Conservation (phyloP, 2,888 invertebrate species). For the Lithophane leautieri region DNA sequence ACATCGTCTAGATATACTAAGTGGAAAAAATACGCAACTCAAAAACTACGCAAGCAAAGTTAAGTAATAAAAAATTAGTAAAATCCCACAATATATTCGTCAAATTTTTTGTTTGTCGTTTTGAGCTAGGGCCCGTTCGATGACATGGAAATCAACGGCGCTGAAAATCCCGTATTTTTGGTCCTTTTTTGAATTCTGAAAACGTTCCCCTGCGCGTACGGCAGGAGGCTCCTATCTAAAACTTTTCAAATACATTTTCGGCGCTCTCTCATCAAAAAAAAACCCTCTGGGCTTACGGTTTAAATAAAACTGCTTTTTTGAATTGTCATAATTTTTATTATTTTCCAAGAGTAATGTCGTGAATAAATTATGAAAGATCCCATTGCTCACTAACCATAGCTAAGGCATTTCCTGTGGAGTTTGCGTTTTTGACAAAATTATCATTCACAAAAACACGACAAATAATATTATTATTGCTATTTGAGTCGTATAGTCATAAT, state of each 20-base stretch:
- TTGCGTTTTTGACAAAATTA: conserved; percentile 51
- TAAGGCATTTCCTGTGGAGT: conserved; percentile 74
- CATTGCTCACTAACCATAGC: conserved; percentile 79
- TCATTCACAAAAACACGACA: conserved; percentile 29
- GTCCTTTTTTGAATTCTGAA: no score
- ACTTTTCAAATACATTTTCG: background rate
- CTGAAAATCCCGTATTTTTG: no score
- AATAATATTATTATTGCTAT: conserved; percentile 41
- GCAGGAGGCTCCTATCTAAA: background rate
- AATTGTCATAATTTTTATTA: conserved; percentile 79
- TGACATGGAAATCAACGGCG: no score
- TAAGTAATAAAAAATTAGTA: no score
- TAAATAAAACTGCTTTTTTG: conserved; percentile 66
- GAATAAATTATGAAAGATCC: conserved; percentile 72
- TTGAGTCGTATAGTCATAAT: conserved; percentile 28
- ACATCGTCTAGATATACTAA: no score
- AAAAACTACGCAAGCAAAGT: no score
- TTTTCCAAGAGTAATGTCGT: conserved; percentile 71
- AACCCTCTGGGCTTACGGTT: background rate
- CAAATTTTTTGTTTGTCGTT: no score
- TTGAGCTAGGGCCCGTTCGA: no score
- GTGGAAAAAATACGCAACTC: no score
- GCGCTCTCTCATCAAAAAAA: background rate
- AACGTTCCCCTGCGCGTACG: no score
- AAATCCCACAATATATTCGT: no score